phyloP scores from a whole-genome alignment of 2,113 vertebrate genomes.

The Pachyramphus minor region DNA sequence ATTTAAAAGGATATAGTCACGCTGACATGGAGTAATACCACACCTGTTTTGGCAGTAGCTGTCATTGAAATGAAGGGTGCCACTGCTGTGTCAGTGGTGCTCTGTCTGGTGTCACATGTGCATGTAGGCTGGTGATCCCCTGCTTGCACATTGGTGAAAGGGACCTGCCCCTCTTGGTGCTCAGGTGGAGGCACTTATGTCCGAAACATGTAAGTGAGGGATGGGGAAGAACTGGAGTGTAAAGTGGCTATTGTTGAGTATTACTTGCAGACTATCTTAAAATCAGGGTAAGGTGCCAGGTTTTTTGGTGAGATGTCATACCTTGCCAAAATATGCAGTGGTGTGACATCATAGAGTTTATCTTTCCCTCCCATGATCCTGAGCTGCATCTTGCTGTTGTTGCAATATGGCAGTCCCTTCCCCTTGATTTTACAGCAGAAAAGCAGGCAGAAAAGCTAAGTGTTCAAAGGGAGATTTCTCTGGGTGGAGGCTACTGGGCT shows the following conservation, averaged over 20 bases:
- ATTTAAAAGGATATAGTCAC: background rate
- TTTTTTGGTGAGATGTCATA: background rate
- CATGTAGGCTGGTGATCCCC: background rate
- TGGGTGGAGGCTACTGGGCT: background rate
- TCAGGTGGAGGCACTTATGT: background rate
- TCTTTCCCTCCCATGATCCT: background rate
- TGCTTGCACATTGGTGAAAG: background rate
- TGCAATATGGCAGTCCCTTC: background rate
- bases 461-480: background rate
- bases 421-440: background rate
- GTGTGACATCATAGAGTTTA: background rate
- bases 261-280: background rate
- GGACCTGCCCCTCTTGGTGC: background rate
- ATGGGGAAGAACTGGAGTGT: background rate
- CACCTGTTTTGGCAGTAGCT: background rate
- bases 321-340: background rate
- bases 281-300: background rate
- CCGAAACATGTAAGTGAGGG: background rate
- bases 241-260: background rate
- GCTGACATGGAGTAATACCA: background rate
- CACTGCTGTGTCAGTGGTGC: background rate
- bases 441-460: background rate
- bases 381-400: background rate
- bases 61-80: rapidly evolving
- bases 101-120: background rate